A percentile compares a stretch with the other conserved stretches of the same genome.
Evolutionary conservation across 2,888 invertebrate genomes (phyloP).

Genomic region (Tillus elongatus): DNA sequence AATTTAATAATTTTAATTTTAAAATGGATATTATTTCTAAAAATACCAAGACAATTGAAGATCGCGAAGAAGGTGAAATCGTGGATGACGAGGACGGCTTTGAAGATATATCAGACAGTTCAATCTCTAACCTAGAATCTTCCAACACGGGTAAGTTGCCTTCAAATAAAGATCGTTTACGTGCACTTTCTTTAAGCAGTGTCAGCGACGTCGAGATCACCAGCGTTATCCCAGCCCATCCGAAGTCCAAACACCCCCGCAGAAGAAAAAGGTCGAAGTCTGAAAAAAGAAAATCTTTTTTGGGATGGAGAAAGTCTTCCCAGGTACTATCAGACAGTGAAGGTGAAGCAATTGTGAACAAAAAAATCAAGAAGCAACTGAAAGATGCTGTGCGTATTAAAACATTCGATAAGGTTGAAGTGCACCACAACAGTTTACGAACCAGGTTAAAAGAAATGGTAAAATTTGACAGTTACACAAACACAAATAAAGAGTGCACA

Average conservation of each 20-base stretch:
- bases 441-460: conserved; percentile 34
- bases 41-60: too few relatives aligned
- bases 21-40: conserved; percentile 4
- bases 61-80: conserved; percentile 41
- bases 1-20: conserved; percentile 10
- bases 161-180: conserved; percentile 36
- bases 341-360: conserved; percentile 23
- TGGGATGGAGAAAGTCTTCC: conserved; percentile 8
- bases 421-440: conserved; percentile 31
- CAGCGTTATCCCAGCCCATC: too few relatives aligned
- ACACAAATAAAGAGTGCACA: conserved; percentile 14
- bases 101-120: conserved; percentile 40
- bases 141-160: conserved; percentile 36
- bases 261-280: neutral
- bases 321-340: conserved; percentile 27
- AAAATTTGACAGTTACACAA: conserved; percentile 10
- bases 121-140: conserved; percentile 33
- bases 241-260: conserved; percentile 4
- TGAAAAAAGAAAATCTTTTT: neutral
- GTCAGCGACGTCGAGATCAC: conserved; percentile 30
- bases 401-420: conserved; percentile 22
- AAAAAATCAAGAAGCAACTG: conserved; percentile 44
- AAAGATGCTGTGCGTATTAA: conserved; percentile 47
- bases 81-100: conserved; percentile 37
- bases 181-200: conserved; percentile 41